Evolutionary conservation across 2,888 invertebrate species (phyloP), one percentile per base, ranked within the genome.

Genomic region (Phania funesta): DNA sequence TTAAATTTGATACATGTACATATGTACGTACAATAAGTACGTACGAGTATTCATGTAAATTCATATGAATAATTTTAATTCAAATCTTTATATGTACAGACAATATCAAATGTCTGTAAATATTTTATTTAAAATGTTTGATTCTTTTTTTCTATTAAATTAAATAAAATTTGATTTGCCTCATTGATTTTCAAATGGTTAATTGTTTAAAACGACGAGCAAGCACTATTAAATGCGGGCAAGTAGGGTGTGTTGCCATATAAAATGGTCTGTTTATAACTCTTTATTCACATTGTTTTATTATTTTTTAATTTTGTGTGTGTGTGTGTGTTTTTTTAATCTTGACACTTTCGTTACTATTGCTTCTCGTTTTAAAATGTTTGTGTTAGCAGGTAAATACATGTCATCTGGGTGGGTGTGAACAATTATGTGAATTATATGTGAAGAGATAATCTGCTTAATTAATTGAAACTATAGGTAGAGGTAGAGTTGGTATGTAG

Each of bases 351-450:
- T 29, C 52, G 11, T 52, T 62, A 32, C 35, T 62, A 41, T 46
- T 70, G 20, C 13, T 46, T 48, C 18, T 48, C 13, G n/a, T 16
- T 52, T 24, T 50, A 0, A 16, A 64, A 29, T 62, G 20, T 22
- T n/a, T 65, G 24, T 60, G 26, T 71, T 50, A 50, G 26, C 60
- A 71, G 71, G 41, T 73, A 73, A 73, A 60, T 38, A 73, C 50
- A 62, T 60, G 60, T 60, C 38, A 50, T 26, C 20, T 50, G 48
- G 75, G 75, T 50, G 48, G 75, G 75, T 65, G 65, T 75, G 75
- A 65, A 75, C 56, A 65, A 29, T 65, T 38, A 56, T 75, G 24
- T 29, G 56, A 65, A 38, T 58, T 48, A 65, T n/a, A n/a, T 75
- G 65, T 58, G 56, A 48, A 50, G 11, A 74, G 75, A 58, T 74